Conservation (phyloP, 2,888 invertebrate genomes). For the Coremacera marginata region DNA sequence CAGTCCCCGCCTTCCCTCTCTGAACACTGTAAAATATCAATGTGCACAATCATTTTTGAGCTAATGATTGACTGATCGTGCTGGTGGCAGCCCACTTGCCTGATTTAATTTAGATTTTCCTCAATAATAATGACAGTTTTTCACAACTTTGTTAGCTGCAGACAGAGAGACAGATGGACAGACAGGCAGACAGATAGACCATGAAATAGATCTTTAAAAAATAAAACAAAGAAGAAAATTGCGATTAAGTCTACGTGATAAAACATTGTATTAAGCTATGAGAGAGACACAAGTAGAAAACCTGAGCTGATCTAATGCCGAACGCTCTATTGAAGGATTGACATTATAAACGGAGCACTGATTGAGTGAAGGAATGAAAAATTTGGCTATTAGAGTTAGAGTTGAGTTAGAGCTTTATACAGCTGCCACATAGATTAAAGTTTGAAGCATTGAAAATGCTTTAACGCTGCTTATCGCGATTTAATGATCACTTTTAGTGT, state of each 20-base stretch:
- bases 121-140: constrained; percentile 34
- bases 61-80: constrained; percentile 46
- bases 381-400: background rate
- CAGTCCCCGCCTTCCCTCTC: background rate
- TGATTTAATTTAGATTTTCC: constrained; percentile 47
- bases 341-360: background rate
- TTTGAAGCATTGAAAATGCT: constrained; percentile 17
- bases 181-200: background rate
- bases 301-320: background rate
- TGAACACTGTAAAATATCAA: background rate
- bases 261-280: background rate
- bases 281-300: background rate
- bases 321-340: constrained; percentile 14
- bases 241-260: background rate
- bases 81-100: constrained; percentile 45
- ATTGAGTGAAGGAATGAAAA: constrained; percentile 1
- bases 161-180: background rate
- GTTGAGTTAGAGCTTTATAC: background rate
- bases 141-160: constrained; percentile 4
- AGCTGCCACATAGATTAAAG: background rate
- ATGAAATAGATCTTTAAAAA: background rate
- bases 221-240: background rate
- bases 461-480: constrained; percentile 14
- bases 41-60: constrained; percentile 19
- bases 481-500: constrained; percentile 5